These are phyloP conservation scores for Channa striata DNA, from an alignment of 2,797 vertebrate species.

Conservation along the genomic window DNA sequence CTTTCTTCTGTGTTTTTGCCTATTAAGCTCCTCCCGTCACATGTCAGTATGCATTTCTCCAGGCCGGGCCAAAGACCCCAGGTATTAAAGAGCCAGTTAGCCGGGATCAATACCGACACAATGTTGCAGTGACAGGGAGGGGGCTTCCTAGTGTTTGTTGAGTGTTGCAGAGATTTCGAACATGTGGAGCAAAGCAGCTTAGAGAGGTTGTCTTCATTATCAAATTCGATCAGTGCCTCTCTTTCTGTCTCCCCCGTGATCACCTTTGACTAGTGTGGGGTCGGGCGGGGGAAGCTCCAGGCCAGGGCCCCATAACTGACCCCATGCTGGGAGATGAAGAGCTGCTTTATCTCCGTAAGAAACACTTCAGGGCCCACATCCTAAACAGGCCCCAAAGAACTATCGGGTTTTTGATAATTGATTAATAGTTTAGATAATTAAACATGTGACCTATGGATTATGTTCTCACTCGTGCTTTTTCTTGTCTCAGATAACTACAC, in stretches of 20 bases:
- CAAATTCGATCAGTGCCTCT: conserved; percentile 84
- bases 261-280: conserved; percentile 82
- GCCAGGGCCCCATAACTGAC: conserved; percentile 46
- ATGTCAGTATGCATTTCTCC: conserved; percentile 84
- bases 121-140: conserved; percentile 81
- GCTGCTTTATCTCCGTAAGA: conserved; percentile 54
- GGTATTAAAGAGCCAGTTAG: conserved; percentile 83
- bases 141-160: conserved; percentile 77
- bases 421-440: not conserved
- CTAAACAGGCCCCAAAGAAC: not conserved
- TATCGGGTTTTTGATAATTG: not conserved
- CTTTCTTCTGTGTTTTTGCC: conserved; percentile 78
- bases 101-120: conserved; percentile 87
- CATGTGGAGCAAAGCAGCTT: conserved; percentile 86
- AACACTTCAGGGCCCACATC: conserved; percentile 30
- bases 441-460: not conserved
- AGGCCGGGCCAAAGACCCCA: conserved; percentile 74
- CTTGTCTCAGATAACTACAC: too few relatives aligned
- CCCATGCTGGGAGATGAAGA: conserved; percentile 75
- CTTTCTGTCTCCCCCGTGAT: conserved; percentile 72
- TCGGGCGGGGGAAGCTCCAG: conserved; percentile 47
- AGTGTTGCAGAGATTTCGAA: conserved; percentile 80
- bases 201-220: conserved; percentile 87
- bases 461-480: not conserved
- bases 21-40: conserved; percentile 81